Base-by-base conservation (phyloP, 2,888 invertebrate species). In the Eupithecia subumbrata region DNA sequence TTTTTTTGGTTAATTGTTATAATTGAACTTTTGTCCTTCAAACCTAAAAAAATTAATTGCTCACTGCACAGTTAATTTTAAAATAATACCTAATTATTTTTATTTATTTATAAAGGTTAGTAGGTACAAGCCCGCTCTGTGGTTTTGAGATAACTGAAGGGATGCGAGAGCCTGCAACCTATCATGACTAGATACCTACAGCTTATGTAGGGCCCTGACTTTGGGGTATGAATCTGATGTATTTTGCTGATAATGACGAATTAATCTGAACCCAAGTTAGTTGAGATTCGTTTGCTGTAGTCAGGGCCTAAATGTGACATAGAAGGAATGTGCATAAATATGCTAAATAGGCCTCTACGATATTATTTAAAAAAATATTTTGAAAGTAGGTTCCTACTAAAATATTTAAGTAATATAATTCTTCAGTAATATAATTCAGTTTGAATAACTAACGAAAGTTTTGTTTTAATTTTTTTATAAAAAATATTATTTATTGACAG, bases 91-190 rank as follows among this genome's bases (percentile, higher is more conserved):
- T n/a, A 66, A 30, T 18, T 22, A 64, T 18, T 64, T 64, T 18
- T 37, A 66, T 34, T 30, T 37, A 37, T 67, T 5, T 67, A 3
- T 37, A n/a, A 34, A 67, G 12, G 34, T 67, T 22, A 37, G n/a
- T 40, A 67, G 66, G 66, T 40, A 37, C 37, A 12, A 67, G 37
- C 40, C n/a, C 66, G 60, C 37, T 40, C 66, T 2, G 37, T 40
- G 66, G 66, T 40, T 67, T n/a, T 37, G 2, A 67, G 34, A 67
- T 67, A 40, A 67, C 40, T 67, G 66, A 40, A 40, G 66, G 66
- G 66, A n/a, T 37, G 66, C 34, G 30, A 16, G 64, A 64, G 34
- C n/a, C 18, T 66, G 37, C 25, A 30, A 64, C 64, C 30, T 16
- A 18, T 18, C 18, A 34, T 34, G 64, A n/a, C 22, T 30, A 63